Evolutionary conservation across 2,888 invertebrate species (phyloP).

Genomic region (Patella pellucida): DNA sequence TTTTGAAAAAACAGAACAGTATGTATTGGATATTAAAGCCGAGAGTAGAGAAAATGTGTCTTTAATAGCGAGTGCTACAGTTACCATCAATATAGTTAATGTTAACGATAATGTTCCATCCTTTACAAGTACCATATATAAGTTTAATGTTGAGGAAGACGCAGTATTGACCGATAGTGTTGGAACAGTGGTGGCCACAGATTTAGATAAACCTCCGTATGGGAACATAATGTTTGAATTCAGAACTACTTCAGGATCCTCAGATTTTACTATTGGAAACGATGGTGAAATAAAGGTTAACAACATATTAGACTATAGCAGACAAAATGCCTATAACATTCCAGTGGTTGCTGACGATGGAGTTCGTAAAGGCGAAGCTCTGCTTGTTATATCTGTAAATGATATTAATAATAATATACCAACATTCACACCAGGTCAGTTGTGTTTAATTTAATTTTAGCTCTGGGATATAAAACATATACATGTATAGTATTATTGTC

Average conservation of each 20-base stretch:
- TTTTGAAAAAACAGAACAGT: constrained; percentile 34
- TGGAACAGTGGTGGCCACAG: constrained; percentile 40
- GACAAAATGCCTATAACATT: constrained; percentile 84
- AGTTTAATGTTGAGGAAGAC: constrained; percentile 40
- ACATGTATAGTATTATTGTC: no score
- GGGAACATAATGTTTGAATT: background rate
- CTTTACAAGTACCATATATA: constrained; percentile 35
- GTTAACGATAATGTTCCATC: constrained; percentile 51
- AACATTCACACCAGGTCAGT: constrained; percentile 79
- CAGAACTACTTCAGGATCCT: background rate
- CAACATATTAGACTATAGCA: constrained; percentile 88
- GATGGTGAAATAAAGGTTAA: constrained; percentile 87
- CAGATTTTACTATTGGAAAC: constrained; percentile 78
- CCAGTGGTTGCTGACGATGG: constrained; percentile 81
- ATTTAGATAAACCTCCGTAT: constrained; percentile 35
- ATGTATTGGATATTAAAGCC: constrained; percentile 40
- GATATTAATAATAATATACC: constrained; percentile 82
- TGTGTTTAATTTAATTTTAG: background rate
- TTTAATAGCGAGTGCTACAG: constrained; percentile 34
- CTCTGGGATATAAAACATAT: no score
- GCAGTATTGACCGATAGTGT: constrained; percentile 23
- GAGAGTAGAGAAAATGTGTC: constrained; percentile 35
- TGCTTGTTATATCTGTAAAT: constrained; percentile 86
- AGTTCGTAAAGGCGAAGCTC: constrained; percentile 76
- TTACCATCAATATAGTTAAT: constrained; percentile 45